Base-by-base conservation (phyloP, 2,113 vertebrate genomes). In the Formicarius rufipectus region DNA sequence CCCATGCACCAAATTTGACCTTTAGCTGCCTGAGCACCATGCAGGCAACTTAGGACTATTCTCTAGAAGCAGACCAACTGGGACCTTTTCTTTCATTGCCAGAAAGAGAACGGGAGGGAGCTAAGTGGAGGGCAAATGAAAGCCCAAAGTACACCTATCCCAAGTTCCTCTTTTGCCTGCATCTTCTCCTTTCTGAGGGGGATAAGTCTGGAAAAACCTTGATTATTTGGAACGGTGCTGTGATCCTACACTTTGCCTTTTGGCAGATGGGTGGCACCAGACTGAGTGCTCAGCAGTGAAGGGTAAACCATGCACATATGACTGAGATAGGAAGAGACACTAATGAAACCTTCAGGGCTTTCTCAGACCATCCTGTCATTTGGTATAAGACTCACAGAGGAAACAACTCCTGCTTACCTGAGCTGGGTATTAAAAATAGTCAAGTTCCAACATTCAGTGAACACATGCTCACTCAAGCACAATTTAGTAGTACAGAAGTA, bases 281-380 rank as follows among this genome's bases (percentile, higher is more conserved):
- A 8, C 49, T 31, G 49, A 30, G 64, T 0, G 0, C 64, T 35
- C 25, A 69, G 81, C 53, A 35, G 50, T 2, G n/a, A 22, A 20
- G 27, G 30, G n/a, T 22, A 30, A 93, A 86, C 77, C 39, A 27
- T 13, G 55, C 89, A 82, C 37, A 83, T 73, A 67, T 73, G 76
- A 95, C 24, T 47, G 84, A 95, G 66, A 90, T 69, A 40, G 55
- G 45, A 91, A 56, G n/a, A 91, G 91, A 89, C 95, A 63, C 17
- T 56, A 69, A 79, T 49, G n/a, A 78, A 40, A 20, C 25, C 45
- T 86, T 33, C 69, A 66, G 85, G 87, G 83, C 58, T 92, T 96
- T 96, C 89, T 93, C 90, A 97, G 76, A 64, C 28, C 44, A 72
- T 74, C 35, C 94, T 96, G 96, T 96, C 96, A 92, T 53, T 63